phyloP scores from a whole-genome alignment of 2,113 vertebrate genomes.

The Microcebus jonahi region DNA sequence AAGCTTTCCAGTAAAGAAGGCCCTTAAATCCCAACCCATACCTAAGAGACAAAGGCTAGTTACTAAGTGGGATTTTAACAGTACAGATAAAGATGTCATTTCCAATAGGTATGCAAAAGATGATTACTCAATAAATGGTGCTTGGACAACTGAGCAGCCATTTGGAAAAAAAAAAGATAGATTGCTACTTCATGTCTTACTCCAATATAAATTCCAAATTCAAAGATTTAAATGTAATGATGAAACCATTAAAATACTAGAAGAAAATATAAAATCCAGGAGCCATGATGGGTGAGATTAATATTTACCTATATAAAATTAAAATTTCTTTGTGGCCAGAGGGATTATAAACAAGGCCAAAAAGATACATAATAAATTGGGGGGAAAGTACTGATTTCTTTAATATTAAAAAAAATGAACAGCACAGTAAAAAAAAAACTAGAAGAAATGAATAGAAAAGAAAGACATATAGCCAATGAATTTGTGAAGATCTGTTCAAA shows the following conservation, averaged over 20 bases:
- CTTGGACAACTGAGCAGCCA: neutral
- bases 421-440: neutral
- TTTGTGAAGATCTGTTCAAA: neutral
- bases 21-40: neutral
- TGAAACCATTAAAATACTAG: neutral
- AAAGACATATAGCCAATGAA: neutral
- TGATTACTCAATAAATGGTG: neutral
- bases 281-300: neutral
- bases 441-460: neutral
- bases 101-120: neutral
- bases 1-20: neutral
- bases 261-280: constrained; percentile 6
- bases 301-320: neutral
- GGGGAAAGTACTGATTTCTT: neutral
- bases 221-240: neutral
- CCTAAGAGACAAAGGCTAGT: neutral
- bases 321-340: constrained; percentile 13
- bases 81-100: neutral
- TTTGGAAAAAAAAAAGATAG: neutral
- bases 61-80: neutral
- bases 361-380: neutral
- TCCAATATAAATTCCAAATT: neutral
- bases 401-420: neutral
- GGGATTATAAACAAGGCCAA: neutral
- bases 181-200: neutral